Percentiles rank a stretch among this genome's conserved stretches.
phyloP scores from a whole-genome alignment of 2,797 vertebrate species.

The Molothrus ater region DNA sequence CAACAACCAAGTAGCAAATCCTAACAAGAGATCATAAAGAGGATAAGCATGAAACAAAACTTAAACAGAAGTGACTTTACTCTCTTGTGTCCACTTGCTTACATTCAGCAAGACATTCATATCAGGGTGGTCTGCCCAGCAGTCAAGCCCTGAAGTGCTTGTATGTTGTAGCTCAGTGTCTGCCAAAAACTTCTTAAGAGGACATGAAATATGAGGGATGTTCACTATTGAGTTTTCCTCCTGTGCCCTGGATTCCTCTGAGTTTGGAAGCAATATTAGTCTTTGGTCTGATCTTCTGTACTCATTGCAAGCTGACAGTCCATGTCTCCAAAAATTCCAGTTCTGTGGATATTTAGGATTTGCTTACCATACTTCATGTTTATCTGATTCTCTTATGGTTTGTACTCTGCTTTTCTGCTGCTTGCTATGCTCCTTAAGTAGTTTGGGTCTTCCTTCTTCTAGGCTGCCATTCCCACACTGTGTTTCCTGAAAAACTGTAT shows the following conservation, averaged over 20 bases:
- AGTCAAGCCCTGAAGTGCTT: not conserved
- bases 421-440: not conserved
- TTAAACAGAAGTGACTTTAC: not conserved
- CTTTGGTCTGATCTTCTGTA: not conserved
- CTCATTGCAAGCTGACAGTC: not conserved
- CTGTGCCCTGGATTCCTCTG: not conserved
- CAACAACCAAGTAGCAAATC: not conserved
- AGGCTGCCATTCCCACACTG: fast-evolving
- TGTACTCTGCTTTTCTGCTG: not conserved
- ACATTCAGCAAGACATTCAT: fast-evolving
- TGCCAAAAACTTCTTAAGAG: not conserved
- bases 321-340: fast-evolving
- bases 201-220: not conserved
- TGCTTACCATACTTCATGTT: not conserved
- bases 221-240: not conserved
- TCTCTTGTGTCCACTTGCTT: not conserved
- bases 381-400: not conserved
- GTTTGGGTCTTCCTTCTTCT: not conserved
- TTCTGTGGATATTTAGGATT: not conserved
- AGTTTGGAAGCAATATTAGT: not conserved
- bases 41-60: not conserved
- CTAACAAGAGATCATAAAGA: not conserved
- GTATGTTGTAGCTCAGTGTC: too few relatives aligned
- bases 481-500: not conserved
- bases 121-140: not conserved